Evolutionary conservation across 2,797 vertebrate genomes (phyloP), one percentile per base, ranked within the genome.

Genomic region (Hafferia zeledoni): DNA sequence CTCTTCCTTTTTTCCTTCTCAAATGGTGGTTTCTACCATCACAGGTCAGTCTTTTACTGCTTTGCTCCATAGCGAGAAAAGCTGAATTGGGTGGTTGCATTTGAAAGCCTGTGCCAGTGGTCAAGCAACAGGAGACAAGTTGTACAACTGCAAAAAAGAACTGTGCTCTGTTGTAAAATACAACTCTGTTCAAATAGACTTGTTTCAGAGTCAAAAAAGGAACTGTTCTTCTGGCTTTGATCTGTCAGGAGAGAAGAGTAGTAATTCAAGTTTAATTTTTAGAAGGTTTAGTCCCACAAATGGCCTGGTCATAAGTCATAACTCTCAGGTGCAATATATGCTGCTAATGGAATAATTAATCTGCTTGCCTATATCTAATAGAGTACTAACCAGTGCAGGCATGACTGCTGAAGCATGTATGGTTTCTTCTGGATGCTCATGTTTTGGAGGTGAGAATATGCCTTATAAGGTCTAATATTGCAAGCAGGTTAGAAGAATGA

Each of bases 321-420:
- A 81, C 30, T 79, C 64, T 95, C 41, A 64, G 56, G 57, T 74
- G 37, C 19, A 43, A 50, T 20, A 2, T n/a, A 23, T 56, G 9
- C 61, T 74, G 81, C 49, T 80, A 69, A 87, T 70, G 47, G 46
- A 61, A 46, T 68, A 68, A 74, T 80, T 77, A 83, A 75, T 72
- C 50, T 24, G 15, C 49, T 46, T 71, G 22, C 65, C 25, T 46
- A 6, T 10, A 5, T 27, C 37, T 79, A 12, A 22, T 16, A 27
- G 31, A 68, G n/a, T 46, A 43, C 50, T 50, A 69, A 75, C 12
- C 18, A 89, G 30, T 17, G 13, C 8, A 61, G 37, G 27, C 1
- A 25, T 24, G 11, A 63, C 31, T 81, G 18, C 4, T 68, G 72
- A 52, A 65, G 55, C 22, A 5, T 17, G 5, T 0, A 6, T 31